Evolutionary conservation across 2,113 vertebrate genomes (phyloP), one percentile per base, ranked within the genome.

Genomic region (Sinocyclocheilus anophthalmus): DNA sequence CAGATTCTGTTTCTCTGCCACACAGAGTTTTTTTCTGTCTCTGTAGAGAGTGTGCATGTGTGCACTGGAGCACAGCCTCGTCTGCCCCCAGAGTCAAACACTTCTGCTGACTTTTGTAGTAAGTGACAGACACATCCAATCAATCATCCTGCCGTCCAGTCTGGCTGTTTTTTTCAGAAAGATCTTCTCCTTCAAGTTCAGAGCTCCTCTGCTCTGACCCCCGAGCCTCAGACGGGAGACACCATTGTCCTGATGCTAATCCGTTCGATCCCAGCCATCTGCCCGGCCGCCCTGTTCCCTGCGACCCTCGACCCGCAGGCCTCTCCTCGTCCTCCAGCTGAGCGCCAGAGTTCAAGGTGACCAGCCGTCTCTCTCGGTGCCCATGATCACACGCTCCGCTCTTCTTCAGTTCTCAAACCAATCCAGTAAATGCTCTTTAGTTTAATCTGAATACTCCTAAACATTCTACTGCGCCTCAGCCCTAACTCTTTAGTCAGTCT

Each of bases 251-350:
- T 88, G 69, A 95, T 95, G 94, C 92, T 93, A 95, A 94, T 3
- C 93, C 93, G 94, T 95, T 95, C 90, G 92, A 94, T 94, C 92
- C 87, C 86, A 93, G 93, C 93, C 90, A 94, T 94, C 95, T 95
- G 94, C 93, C 92, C 92, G 90, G 90, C 95, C 94, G 93, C 93
- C 92, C 92, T 88, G 90, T 89, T 75, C 79, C 84, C 92, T 87
- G 91, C 76, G 92, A 94, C 93, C 94, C 91, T 88, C 16, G 81
- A 75, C 88, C 85, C 76, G 80, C 67, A 30, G 77, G 92, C 93
- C 89, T 93, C 91, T 92, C 92, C 92, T 92, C 90, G 88, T 91
- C 91, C 89, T 90, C 83, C 81, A 92, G 92, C 93, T 89, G 86
- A 87, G 90, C 83, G 90, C 55, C 90, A 86, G 92, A 94, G 95